Evolutionary conservation across 1,140 invertebrate species (phyloP).

Genomic region (Dinoponera quadriceps): DNA sequence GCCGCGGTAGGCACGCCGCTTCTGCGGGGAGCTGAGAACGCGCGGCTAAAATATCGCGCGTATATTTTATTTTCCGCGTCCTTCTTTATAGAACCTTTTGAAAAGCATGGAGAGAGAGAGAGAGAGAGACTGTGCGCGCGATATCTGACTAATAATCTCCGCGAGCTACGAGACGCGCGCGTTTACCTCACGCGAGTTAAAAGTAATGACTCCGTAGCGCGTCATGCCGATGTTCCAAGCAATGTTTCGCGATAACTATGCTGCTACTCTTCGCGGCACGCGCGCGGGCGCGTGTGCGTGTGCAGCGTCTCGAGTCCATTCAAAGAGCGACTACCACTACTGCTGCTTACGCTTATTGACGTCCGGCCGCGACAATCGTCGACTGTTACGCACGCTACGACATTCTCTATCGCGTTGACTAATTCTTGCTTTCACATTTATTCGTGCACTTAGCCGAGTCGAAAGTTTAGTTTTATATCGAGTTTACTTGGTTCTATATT

Average conservation of each 20-base stretch:
- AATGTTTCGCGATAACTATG: constrained; percentile 23
- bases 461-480: no score
- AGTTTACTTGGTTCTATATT: no score
- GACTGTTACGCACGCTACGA: no score
- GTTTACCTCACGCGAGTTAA: constrained; percentile 18
- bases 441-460: no score
- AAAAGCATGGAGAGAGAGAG: neutral
- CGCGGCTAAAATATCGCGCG: constrained; percentile 26
- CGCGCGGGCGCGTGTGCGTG: no score
- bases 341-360: neutral
- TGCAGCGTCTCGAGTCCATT: neutral
- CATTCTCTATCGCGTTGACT: no score
- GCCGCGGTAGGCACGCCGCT: neutral
- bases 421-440: no score
- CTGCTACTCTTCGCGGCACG: neutral
- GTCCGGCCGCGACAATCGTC: neutral
- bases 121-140: neutral
- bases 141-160: constrained; percentile 17
- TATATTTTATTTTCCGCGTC: constrained; percentile 31
- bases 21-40: constrained; percentile 2
- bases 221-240: neutral
- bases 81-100: constrained; percentile 15
- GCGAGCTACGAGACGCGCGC: neutral
- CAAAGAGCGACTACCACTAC: neutral
- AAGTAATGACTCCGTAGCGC: neutral